Evolutionary conservation across 2,113 vertebrate species (phyloP).

Genomic region (Macquaria australasica): DNA sequence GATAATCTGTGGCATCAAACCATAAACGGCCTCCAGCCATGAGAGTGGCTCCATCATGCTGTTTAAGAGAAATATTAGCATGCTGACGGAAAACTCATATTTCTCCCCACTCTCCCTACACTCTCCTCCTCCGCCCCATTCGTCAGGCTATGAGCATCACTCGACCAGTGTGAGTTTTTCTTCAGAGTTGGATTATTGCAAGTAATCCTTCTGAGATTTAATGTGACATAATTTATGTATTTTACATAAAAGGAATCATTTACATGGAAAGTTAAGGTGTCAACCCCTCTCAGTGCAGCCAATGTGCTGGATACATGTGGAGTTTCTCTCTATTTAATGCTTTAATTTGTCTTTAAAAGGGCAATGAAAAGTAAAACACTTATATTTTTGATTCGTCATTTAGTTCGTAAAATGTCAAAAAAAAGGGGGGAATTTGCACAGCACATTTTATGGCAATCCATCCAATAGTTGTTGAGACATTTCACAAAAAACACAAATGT

Average conservation of each 20-base stretch:
- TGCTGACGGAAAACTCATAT: conserved; percentile 41
- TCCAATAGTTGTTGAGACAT: too few relatives aligned
- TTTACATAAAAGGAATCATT: conserved; percentile 31
- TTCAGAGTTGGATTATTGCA: conserved; percentile 39
- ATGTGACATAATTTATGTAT: conserved; percentile 31
- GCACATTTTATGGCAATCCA: too few relatives aligned
- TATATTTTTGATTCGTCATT: too few relatives aligned
- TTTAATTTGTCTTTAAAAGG: neutral
- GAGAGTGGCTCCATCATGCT: conserved; percentile 53
- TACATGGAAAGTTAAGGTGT: conserved; percentile 22
- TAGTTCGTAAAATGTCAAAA: too few relatives aligned
- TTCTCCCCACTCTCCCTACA: conserved; percentile 29
- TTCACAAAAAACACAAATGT: neutral
- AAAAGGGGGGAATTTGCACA: neutral
- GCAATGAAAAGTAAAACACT: too few relatives aligned
- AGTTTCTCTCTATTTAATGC: neutral
- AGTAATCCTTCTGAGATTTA: conserved; percentile 33
- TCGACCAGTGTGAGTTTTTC: conserved; percentile 41
- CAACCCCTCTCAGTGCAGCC: neutral
- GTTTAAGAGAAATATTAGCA: conserved; percentile 57
- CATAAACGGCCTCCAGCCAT: conserved; percentile 65
- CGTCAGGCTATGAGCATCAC: conserved; percentile 24
- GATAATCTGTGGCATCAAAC: conserved; percentile 70
- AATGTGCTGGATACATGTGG: neutral
- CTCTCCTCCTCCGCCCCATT: conserved; percentile 13